A percentile compares a stretch with the other conserved stretches of the same genome.
Conservation (phyloP, 2,888 invertebrate species). For the Acanthoscelides obtectus region DNA sequence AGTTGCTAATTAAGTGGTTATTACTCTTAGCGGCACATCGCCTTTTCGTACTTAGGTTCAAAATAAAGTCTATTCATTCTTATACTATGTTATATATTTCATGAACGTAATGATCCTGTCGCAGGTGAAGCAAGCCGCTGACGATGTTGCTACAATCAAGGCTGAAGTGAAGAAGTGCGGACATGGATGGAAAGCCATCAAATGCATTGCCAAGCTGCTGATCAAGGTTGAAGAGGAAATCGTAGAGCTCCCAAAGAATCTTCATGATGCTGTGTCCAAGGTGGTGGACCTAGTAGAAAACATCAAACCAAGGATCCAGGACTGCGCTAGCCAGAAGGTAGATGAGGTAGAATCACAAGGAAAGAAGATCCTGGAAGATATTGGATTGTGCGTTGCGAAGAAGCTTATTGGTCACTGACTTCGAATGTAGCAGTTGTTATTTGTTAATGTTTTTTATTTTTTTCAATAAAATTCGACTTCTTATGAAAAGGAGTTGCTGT, state of each 20-base stretch:
- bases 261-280: background rate
- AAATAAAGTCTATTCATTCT: no score
- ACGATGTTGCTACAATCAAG: constrained; percentile 14
- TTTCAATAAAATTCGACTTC: background rate
- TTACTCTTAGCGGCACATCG: no score
- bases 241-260: constrained; percentile 3
- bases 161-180: constrained; percentile 15
- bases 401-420: background rate
- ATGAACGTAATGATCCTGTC: no score
- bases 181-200: constrained; percentile 8
- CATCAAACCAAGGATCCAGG: constrained; percentile 14
- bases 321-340: constrained; percentile 10
- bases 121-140: constrained; percentile 7
- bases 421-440: background rate
- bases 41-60: no score
- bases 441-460: background rate
- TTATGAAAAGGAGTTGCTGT: background rate
- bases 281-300: constrained; percentile 12
- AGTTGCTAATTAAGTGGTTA: no score
- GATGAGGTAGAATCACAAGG: constrained; percentile 5
- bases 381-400: constrained; percentile 7
- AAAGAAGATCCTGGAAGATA: constrained; percentile 2
- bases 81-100: no score
- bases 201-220: constrained; percentile 13
- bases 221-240: constrained; percentile 12